phyloP scores from a whole-genome alignment of 2,113 vertebrate species.

The Bubo scandiacus region DNA sequence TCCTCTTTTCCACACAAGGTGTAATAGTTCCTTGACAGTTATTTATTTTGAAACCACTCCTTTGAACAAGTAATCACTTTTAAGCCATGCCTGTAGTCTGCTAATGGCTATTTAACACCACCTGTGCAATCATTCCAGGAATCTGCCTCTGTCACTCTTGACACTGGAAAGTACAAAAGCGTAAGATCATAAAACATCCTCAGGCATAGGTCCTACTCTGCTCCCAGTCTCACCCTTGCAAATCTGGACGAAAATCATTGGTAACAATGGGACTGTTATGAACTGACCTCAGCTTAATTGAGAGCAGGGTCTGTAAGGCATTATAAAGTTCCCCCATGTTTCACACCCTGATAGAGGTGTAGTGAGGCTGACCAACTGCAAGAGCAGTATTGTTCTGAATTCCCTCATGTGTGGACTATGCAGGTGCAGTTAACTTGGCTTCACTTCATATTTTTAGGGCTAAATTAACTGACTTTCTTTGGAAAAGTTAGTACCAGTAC shows the following conservation, averaged over 20 bases:
- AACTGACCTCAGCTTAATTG: neutral
- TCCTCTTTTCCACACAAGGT: neutral
- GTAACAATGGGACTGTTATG: neutral
- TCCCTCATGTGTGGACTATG: neutral
- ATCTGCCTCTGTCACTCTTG: slow-evolving; percentile 63
- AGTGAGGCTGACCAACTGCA: neutral
- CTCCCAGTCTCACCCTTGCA: neutral
- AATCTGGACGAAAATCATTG: neutral
- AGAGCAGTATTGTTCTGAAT: neutral
- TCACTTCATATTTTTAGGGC: neutral
- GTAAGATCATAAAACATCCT: neutral
- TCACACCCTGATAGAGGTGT: neutral
- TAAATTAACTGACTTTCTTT: neutral
- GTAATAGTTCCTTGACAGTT: neutral
- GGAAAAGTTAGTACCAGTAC: neutral
- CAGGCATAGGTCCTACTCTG: neutral
- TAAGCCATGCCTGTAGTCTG: neutral
- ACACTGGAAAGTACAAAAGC: neutral
- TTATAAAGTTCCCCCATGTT: neutral
- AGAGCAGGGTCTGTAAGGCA: neutral
- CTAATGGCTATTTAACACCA: slow-evolving; percentile 35
- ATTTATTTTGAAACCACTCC: slow-evolving; percentile 36
- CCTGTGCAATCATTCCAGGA: slow-evolving; percentile 62
- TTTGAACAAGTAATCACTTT: slow-evolving; percentile 43
- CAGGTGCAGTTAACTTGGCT: neutral